A percentile compares a stretch with the other conserved stretches of the same genome.
These are phyloP conservation scores for Aphidius colemani DNA, from an alignment of 2,888 invertebrate species.

Conservation along the genomic window DNA sequence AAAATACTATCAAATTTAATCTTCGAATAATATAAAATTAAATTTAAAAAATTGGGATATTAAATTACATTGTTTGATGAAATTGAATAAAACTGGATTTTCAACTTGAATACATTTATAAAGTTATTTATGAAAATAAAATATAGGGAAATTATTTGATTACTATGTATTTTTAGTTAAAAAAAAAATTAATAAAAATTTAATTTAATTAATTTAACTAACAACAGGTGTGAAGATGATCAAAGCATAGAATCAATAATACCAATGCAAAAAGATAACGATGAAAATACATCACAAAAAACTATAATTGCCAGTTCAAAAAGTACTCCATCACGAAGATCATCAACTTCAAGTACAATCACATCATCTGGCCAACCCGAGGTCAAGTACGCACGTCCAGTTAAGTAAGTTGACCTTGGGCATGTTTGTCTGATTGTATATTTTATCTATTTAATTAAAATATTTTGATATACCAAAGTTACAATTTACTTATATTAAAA, in stretches of 20 bases:
- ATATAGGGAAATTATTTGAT: too few relatives aligned
- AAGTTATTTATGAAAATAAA: too few relatives aligned
- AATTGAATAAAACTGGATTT: too few relatives aligned
- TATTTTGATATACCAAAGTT: neutral
- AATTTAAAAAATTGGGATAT: neutral
- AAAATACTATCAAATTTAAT: neutral
- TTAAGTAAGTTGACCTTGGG: conserved; percentile 49
- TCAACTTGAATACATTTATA: too few relatives aligned
- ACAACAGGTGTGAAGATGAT: conserved; percentile 44
- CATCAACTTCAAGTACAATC: conserved; percentile 43
- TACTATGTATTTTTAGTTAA: conserved; percentile 2
- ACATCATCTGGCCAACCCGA: conserved; percentile 47
- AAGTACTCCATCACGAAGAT: conserved; percentile 43
- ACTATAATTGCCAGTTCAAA: conserved; percentile 45
- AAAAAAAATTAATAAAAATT: too few relatives aligned
- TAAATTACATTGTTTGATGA: neutral
- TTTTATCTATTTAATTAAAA: conserved; percentile 5
- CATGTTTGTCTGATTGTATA: conserved; percentile 33
- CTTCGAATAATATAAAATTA: neutral
- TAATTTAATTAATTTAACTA: too few relatives aligned
- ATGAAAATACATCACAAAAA: conserved; percentile 45
- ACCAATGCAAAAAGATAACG: conserved; percentile 41
- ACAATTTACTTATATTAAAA: conserved; percentile 20
- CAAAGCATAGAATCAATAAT: conserved; percentile 44
- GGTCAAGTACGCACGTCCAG: conserved; percentile 56